These are phyloP conservation scores for Leucophenga maculata DNA, from an alignment of 2,888 invertebrate genomes.

Conservation along the genomic window DNA sequence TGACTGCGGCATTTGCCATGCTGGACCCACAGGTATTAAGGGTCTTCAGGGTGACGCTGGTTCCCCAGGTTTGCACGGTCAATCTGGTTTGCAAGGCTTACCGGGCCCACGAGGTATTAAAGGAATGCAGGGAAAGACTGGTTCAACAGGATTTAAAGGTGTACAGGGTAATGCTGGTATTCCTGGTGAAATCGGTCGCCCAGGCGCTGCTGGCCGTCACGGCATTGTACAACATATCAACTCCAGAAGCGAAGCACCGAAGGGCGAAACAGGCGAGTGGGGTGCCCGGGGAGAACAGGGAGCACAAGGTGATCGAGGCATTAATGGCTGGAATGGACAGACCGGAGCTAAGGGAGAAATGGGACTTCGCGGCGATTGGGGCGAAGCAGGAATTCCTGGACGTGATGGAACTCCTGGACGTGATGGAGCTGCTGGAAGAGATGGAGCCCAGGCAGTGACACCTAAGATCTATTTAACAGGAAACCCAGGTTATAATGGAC, in stretches of 20 bases:
- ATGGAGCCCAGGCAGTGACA: constrained; percentile 72
- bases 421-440: constrained; percentile 74
- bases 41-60: constrained; percentile 69
- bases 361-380: constrained; percentile 66
- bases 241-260: constrained; percentile 51
- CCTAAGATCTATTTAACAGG: constrained; percentile 63
- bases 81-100: constrained; percentile 63
- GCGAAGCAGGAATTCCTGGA: constrained; percentile 69
- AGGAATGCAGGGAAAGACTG: constrained; percentile 70
- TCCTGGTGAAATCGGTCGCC: constrained; percentile 69
- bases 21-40: constrained; percentile 71
- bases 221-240: constrained; percentile 57
- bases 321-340: constrained; percentile 60
- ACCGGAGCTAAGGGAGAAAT: constrained; percentile 66
- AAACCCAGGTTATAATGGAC: constrained; percentile 64
- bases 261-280: constrained; percentile 62
- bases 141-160: constrained; percentile 74
- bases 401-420: constrained; percentile 72
- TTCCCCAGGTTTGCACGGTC: constrained; percentile 65
- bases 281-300: constrained; percentile 71
- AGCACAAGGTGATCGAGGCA: constrained; percentile 60
- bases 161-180: constrained; percentile 76
- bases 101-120: constrained; percentile 71
- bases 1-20: constrained; percentile 78
- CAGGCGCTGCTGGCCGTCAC: constrained; percentile 69